Evolutionary conservation across 2,797 vertebrate species (phyloP).

Genomic region (Lutjanus argentimaculatus): DNA sequence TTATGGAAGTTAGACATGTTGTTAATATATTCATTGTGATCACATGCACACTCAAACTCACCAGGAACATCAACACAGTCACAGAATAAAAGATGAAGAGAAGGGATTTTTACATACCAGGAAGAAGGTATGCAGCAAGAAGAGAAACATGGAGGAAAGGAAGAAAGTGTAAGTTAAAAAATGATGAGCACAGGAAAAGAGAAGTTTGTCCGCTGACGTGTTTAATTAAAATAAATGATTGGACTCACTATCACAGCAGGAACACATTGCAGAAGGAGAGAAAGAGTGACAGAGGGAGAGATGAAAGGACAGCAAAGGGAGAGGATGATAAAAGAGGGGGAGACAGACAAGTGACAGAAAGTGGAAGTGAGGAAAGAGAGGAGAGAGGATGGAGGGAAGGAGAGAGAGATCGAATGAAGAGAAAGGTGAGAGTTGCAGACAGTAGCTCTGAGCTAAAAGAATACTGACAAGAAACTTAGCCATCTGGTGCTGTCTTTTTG

Average conservation of each 20-base stretch:
- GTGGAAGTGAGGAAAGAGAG: slow-evolving; percentile 34
- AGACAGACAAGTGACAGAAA: slow-evolving; percentile 59
- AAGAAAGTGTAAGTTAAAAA: slow-evolving; percentile 63
- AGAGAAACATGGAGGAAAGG: slow-evolving; percentile 59
- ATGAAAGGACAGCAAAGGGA: slow-evolving; percentile 65
- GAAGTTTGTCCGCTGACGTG: slow-evolving; percentile 63
- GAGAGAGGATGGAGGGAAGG: background rate
- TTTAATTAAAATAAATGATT: slow-evolving; percentile 80
- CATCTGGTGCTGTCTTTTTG: slow-evolving; percentile 47
- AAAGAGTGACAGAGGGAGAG: slow-evolving; percentile 64
- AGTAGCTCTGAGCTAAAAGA: slow-evolving; percentile 33
- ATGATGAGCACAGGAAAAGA: slow-evolving; percentile 69
- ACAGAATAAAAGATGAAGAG: slow-evolving; percentile 30
- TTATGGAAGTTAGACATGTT: background rate
- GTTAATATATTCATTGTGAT: slow-evolving; percentile 17
- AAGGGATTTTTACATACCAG: slow-evolving; percentile 82
- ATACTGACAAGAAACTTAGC: slow-evolving; percentile 48
- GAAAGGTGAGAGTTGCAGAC: slow-evolving; percentile 53
- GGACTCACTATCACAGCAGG: slow-evolving; percentile 73
- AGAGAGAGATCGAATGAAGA: slow-evolving; percentile 29
- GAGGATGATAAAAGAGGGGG: slow-evolving; percentile 61
- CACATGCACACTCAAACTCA: slow-evolving; percentile 17
- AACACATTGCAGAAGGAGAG: slow-evolving; percentile 67
- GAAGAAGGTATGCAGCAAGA: slow-evolving; percentile 65
- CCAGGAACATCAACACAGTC: slow-evolving; percentile 27